phyloP scores from a whole-genome alignment of 2,888 invertebrate species.

The Caradrina clavipalpis region DNA sequence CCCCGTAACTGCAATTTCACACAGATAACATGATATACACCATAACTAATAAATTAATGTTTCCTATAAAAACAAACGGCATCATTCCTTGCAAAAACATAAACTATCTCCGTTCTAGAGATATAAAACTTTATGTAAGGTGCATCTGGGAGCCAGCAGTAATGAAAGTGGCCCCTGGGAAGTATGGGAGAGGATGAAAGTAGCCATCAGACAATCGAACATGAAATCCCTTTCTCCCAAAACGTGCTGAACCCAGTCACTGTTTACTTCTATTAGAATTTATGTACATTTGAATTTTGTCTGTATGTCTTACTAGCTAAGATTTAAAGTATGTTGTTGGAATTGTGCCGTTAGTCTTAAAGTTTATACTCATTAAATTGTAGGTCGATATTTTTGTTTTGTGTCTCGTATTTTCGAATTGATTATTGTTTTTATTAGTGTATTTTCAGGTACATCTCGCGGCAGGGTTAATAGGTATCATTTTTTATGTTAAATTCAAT shows the following conservation, averaged over 20 bases:
- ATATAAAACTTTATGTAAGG: slow-evolving; percentile 47
- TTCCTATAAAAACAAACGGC: slow-evolving; percentile 27
- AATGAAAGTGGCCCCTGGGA: slow-evolving; percentile 50
- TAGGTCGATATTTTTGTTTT: neutral
- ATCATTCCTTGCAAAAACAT: slow-evolving; percentile 10
- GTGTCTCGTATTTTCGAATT: neutral
- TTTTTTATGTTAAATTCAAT: too few relatives aligned
- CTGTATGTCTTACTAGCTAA: slow-evolving; percentile 13
- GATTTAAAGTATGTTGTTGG: neutral
- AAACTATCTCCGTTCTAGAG: slow-evolving; percentile 18
- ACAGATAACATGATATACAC: neutral
- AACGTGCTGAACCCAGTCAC: slow-evolving; percentile 52
- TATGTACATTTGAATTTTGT: slow-evolving; percentile 32
- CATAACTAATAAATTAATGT: slow-evolving; percentile 2
- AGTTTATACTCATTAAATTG: slow-evolving; percentile 10
- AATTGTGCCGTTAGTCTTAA: neutral
- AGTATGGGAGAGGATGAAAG: slow-evolving; percentile 13
- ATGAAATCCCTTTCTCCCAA: slow-evolving; percentile 60
- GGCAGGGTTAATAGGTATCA: too few relatives aligned
- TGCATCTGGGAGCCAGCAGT: slow-evolving; percentile 44
- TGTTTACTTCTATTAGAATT: slow-evolving; percentile 51
- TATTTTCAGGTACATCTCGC: neutral
- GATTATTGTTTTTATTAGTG: neutral
- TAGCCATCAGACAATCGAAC: slow-evolving; percentile 53
- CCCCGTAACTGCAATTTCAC: neutral